Evolutionary conservation across 2,797 vertebrate genomes (phyloP), one percentile per base, ranked within the genome.

Genomic region (Kryptolebias ocellatus): DNA sequence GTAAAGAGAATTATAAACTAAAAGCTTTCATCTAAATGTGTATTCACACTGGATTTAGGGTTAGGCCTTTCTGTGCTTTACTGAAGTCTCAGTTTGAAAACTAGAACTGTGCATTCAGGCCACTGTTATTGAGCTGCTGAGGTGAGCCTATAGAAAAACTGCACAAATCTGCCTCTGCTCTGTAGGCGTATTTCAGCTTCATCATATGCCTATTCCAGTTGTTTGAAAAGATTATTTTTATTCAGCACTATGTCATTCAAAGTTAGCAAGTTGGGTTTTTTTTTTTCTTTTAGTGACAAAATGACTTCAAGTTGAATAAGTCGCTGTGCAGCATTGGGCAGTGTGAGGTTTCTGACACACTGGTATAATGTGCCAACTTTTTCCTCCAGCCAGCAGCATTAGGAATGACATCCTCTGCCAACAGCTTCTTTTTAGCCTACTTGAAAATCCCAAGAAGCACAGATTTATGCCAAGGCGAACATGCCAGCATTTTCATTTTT

Each of bases 21-120:
- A 74, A 80, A 57, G 83, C 89, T 90, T 92, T 91, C 83, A 89
- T 92, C 90, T 89, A 89, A 90, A 87, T 90, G 87, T 90, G 91
- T 88, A 89, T 92, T 92, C 91, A 91, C 85, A 51, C 81, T 90
- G 89, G 90, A 88, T 87, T 90, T 90, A 64, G 87, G 83, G 84
- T 60, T 83, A 72, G 82, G 72, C 56, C 77, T 90, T 84, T 89
- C 82, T 85, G 79, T 83, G 75, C 74, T 85, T 80, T 53, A 62
- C 83, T 85, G 78, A 79, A 88, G 71, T 86, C 70, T 70, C 70
- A 2, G 79, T 80, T 79, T 84, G 83, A 84, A 76, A 87, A 76
- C 69, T 63, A 75, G 66, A 82, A 74, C 67, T 50, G n/a, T 82
- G 63, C 65, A 83, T 86, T 81, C 83, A 81, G 84, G 76, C 75